Percentiles rank a stretch among this genome's conserved stretches.
These are phyloP conservation scores for Ciconia stormi DNA, from an alignment of 2,113 vertebrate species.

Conservation along the genomic window DNA sequence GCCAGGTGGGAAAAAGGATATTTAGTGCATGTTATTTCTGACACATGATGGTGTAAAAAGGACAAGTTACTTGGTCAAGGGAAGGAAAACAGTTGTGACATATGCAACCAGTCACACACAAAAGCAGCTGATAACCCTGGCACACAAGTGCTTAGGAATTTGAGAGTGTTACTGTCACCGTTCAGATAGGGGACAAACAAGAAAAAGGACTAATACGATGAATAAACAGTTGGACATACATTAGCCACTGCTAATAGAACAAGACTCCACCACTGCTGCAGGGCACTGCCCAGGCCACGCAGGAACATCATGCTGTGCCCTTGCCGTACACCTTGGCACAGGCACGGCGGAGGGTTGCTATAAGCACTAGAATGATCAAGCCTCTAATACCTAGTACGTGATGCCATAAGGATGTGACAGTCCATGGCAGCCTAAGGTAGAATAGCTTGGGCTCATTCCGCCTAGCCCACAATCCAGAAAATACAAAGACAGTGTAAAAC, in stretches of 20 bases:
- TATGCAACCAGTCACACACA: background rate
- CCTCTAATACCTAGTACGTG: background rate
- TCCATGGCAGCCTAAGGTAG: background rate
- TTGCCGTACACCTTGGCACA: background rate
- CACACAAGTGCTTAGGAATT: background rate
- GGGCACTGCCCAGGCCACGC: background rate
- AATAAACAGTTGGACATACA: background rate
- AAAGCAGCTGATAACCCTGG: background rate
- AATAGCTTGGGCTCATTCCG: background rate
- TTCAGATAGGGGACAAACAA: background rate
- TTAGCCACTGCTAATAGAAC: background rate
- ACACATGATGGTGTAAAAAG: background rate
- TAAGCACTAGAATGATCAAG: background rate
- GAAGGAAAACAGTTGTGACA: conserved; percentile 7
- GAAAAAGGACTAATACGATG: background rate
- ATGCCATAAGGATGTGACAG: background rate
- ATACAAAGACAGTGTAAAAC: background rate
- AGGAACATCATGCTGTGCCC: background rate
- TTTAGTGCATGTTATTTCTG: background rate
- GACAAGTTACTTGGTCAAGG: background rate
- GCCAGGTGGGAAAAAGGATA: background rate
- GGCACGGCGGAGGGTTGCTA: background rate
- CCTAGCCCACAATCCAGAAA: background rate
- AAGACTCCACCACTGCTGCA: background rate
- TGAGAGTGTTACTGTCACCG: background rate